phyloP scores from a whole-genome alignment of 2,888 invertebrate genomes.

The Rhingia rostrata region DNA sequence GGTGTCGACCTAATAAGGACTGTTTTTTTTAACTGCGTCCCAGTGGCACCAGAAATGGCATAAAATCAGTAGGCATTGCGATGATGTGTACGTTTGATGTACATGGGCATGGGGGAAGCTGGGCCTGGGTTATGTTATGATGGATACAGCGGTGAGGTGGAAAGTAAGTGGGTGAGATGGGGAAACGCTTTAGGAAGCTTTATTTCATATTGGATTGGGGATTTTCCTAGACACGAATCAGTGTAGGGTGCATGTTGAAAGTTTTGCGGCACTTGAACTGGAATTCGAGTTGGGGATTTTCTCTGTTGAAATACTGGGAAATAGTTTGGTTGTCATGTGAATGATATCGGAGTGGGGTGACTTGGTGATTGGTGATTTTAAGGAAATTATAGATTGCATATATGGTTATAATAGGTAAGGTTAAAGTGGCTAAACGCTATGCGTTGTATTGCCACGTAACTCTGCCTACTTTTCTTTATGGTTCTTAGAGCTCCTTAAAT shows the following conservation, averaged over 20 bases:
- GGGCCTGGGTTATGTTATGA: not conserved
- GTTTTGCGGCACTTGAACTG: not conserved
- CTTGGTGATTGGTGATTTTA: too few relatives aligned
- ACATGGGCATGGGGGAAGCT: not conserved
- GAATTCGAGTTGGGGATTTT: not conserved
- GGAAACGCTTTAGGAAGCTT: slow-evolving; percentile 44
- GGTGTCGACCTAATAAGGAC: slow-evolving; percentile 70
- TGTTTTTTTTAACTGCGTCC: slow-evolving; percentile 64
- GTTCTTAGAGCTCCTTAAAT: too few relatives aligned
- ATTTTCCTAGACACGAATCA: slow-evolving; percentile 56
- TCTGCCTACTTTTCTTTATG: too few relatives aligned
- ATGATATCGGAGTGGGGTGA: not conserved
- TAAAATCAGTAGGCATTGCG: slow-evolving; percentile 66
- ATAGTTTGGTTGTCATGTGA: slow-evolving; percentile 24
- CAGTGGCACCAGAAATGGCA: slow-evolving; percentile 65
- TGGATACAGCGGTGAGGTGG: slow-evolving; percentile 40
- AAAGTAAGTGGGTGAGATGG: slow-evolving; percentile 20
- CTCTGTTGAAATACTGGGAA: slow-evolving; percentile 31
- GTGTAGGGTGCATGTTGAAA: not conserved
- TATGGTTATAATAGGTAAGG: too few relatives aligned
- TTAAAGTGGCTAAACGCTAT: too few relatives aligned
- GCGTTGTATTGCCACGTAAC: too few relatives aligned
- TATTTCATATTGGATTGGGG: not conserved
- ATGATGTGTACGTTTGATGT: slow-evolving; percentile 41
- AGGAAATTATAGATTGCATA: too few relatives aligned